A percentile compares a stretch with the other conserved stretches of the same genome.
Evolutionary conservation across 2,113 vertebrate genomes (phyloP).

Genomic region (Cheilinus undulatus): DNA sequence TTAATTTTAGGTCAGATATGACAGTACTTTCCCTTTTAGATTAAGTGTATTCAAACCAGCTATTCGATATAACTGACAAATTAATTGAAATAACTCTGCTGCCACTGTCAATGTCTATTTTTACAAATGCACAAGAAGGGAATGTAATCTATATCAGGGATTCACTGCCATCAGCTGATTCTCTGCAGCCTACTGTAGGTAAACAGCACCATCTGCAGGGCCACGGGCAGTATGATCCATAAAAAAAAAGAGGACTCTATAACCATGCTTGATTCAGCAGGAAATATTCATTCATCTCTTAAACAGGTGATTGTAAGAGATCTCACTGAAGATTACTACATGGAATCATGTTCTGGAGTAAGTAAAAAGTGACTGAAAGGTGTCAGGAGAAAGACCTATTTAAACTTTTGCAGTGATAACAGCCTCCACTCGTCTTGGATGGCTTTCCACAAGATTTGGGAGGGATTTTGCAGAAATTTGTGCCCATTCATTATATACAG

Average conservation of each 20-base stretch:
- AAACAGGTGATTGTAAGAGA: background rate
- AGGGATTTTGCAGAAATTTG: too few relatives aligned
- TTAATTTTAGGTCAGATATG: background rate
- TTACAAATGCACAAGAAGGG: background rate
- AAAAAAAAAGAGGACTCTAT: background rate
- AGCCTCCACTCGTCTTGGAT: too few relatives aligned
- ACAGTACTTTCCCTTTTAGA: too few relatives aligned
- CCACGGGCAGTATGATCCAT: background rate
- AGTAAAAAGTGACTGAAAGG: background rate
- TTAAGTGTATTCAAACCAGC: background rate
- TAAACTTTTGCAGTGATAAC: background rate
- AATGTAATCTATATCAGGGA: background rate
- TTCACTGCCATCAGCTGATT: background rate
- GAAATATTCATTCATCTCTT: background rate
- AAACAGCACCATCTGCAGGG: slow-evolving; percentile 69
- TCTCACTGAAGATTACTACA: background rate
- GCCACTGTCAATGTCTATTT: background rate
- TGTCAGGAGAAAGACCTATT: background rate
- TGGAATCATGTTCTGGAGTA: background rate
- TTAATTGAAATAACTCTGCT: background rate
- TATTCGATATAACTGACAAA: background rate
- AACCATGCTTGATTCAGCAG: background rate
- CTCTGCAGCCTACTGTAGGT: background rate
- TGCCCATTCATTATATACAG: too few relatives aligned
- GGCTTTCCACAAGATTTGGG: too few relatives aligned